Percentiles rank a stretch among this genome's conserved stretches.
phyloP scores from a whole-genome alignment of 2,888 invertebrate genomes.

The Microctonus hyperodae region DNA sequence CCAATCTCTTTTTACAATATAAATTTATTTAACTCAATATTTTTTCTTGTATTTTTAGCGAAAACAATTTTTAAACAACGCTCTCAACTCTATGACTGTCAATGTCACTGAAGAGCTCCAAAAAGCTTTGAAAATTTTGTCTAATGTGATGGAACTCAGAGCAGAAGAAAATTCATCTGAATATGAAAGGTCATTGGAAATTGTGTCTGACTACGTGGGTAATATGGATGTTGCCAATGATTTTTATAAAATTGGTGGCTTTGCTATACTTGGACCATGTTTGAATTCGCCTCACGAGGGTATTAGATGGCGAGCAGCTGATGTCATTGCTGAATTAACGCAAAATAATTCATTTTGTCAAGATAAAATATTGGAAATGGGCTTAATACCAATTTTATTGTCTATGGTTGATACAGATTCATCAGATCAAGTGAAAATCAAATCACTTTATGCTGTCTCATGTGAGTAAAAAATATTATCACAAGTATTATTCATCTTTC shows the following conservation, averaged over 20 bases:
- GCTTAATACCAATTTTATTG: conserved; percentile 71
- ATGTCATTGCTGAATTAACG: conserved; percentile 78
- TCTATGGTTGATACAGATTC: conserved; percentile 68
- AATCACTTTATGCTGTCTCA: conserved; percentile 81
- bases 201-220: conserved; percentile 74
- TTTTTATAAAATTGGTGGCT: conserved; percentile 86
- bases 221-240: conserved; percentile 84
- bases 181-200: conserved; percentile 72
- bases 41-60: conserved; percentile 65
- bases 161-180: conserved; percentile 67
- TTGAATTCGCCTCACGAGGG: conserved; percentile 69
- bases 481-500: no score
- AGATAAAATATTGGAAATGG: conserved; percentile 71
- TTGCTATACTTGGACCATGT: conserved; percentile 74
- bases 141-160: conserved; percentile 64
- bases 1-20: not conserved
- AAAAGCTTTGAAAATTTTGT: conserved; percentile 69
- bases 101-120: conserved; percentile 74
- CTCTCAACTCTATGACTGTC: conserved; percentile 74
- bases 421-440: conserved; percentile 68
- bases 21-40: no score
- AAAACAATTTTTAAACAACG: conserved; percentile 75
- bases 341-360: conserved; percentile 91
- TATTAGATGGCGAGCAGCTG: conserved; percentile 72
- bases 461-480: conserved; percentile 66